Evolutionary conservation across 2,888 invertebrate species (phyloP).

Genomic region (Drosophila subquinaria): DNA sequence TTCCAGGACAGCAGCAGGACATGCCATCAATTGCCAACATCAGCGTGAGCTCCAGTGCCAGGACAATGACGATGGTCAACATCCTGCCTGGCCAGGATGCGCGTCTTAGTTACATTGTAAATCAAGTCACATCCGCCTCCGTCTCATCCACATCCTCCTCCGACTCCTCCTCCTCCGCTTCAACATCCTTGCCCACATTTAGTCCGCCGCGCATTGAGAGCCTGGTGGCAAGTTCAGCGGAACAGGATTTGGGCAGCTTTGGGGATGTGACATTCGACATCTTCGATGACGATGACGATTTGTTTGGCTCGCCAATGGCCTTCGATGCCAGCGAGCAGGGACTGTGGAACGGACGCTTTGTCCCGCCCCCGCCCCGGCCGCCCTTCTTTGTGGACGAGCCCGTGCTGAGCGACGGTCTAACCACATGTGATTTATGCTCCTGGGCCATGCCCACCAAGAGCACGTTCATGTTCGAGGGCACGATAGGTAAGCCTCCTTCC

Average conservation of each 20-base stretch:
- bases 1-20: constrained; percentile 17
- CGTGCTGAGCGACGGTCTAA: constrained; percentile 88
- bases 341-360: constrained; percentile 86
- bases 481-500: constrained; percentile 86
- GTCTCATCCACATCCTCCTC: constrained; percentile 28
- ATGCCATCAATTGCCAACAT: constrained; percentile 73
- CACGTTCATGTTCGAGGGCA: constrained; percentile 87
- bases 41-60: constrained; percentile 55
- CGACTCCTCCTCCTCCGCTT: constrained; percentile 20
- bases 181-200: constrained; percentile 69
- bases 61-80: constrained; percentile 61
- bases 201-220: constrained; percentile 83
- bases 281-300: constrained; percentile 85
- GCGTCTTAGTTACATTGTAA: constrained; percentile 76
- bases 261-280: constrained; percentile 84
- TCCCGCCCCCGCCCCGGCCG: constrained; percentile 89
- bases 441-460: constrained; percentile 89
- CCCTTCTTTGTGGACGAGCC: constrained; percentile 88
- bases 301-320: constrained; percentile 85
- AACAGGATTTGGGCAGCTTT: constrained; percentile 80
- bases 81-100: constrained; percentile 64
- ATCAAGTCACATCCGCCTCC: constrained; percentile 67
- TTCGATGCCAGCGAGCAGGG: constrained; percentile 86
- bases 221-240: constrained; percentile 84
- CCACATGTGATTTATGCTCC: constrained; percentile 90